These are phyloP conservation scores for Eristalis arbustorum DNA, from an alignment of 2,888 invertebrate genomes.

Conservation along the genomic window DNA sequence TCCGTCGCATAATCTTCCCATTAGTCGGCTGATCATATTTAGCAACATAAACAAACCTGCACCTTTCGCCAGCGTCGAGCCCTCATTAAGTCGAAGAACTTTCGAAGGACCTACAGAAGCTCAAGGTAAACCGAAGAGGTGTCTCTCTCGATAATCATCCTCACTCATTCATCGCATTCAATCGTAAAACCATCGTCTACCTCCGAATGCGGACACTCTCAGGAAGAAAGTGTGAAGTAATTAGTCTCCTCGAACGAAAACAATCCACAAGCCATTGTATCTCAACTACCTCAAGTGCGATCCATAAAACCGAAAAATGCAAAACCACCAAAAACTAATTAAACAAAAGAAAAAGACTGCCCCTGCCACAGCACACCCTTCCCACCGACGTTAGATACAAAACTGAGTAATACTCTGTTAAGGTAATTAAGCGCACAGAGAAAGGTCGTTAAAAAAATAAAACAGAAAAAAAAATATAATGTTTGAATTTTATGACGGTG, in stretches of 20 bases:
- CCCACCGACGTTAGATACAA: background rate
- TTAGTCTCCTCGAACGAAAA: conserved; percentile 26
- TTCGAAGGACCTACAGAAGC: background rate
- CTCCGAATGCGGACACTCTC: conserved; percentile 15
- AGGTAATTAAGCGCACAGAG: conserved; percentile 62
- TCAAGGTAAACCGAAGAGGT: background rate
- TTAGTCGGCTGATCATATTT: too few species aligned
- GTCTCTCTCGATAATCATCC: background rate
- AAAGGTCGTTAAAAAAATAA: conserved; percentile 55
- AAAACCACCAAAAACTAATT: conserved; percentile 15
- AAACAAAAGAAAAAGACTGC: conserved; percentile 2
- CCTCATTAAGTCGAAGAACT: background rate
- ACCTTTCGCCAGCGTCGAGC: too few species aligned
- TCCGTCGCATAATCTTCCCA: too few species aligned
- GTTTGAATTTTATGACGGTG: conserved; percentile 36
- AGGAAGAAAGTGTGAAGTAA: conserved; percentile 58
- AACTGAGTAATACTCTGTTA: conserved; percentile 50
- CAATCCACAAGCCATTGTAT: conserved; percentile 4
- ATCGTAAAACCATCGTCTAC: conserved; percentile 47
- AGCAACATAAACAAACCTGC: too few species aligned
- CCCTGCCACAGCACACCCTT: background rate
- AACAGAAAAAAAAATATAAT: background rate
- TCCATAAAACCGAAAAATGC: conserved; percentile 58
- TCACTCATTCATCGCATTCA: background rate
- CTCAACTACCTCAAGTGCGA: conserved; percentile 15